These are phyloP conservation scores for Nomada hirtipes DNA, from an alignment of 2,888 invertebrate species.

Conservation along the genomic window DNA sequence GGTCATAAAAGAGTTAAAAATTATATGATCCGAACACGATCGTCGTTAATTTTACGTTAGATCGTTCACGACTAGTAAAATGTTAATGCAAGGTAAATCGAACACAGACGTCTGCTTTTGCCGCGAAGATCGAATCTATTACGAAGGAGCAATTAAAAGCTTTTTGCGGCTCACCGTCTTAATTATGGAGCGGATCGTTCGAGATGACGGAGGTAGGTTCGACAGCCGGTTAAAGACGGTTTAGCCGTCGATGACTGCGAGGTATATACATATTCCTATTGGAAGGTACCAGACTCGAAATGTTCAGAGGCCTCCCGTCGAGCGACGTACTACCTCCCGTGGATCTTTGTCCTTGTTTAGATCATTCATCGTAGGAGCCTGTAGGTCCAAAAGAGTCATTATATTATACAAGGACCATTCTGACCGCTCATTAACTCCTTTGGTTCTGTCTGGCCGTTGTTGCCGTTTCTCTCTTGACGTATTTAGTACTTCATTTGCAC, in stretches of 20 bases:
- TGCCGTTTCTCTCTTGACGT: conserved; percentile 6
- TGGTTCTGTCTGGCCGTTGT: conserved; percentile 25
- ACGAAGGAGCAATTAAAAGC: conserved; percentile 65
- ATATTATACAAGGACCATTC: conserved; percentile 64
- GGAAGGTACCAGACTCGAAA: conserved; percentile 57
- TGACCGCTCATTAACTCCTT: conserved; percentile 69
- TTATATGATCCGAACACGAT: neutral
- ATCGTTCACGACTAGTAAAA: neutral
- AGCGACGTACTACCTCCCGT: conserved; percentile 76
- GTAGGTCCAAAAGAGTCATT: conserved; percentile 68
- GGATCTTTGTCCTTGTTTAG: conserved; percentile 80
- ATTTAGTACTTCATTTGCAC: conserved; percentile 18
- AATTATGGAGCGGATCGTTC: conserved; percentile 70
- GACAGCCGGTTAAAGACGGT: conserved; percentile 74
- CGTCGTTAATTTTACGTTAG: conserved; percentile 38
- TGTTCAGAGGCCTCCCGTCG: conserved; percentile 72
- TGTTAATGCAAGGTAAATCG: conserved; percentile 20
- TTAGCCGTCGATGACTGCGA: conserved; percentile 77
- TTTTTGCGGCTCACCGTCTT: conserved; percentile 73
- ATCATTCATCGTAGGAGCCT: conserved; percentile 62
- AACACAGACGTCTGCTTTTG: neutral
- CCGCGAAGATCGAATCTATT: conserved; percentile 45
- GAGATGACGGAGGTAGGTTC: conserved; percentile 53
- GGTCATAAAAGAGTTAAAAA: no score
- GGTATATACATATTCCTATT: conserved; percentile 59